phyloP scores from a whole-genome alignment of 2,888 invertebrate species.

The Callyntrura guangdongensis region DNA sequence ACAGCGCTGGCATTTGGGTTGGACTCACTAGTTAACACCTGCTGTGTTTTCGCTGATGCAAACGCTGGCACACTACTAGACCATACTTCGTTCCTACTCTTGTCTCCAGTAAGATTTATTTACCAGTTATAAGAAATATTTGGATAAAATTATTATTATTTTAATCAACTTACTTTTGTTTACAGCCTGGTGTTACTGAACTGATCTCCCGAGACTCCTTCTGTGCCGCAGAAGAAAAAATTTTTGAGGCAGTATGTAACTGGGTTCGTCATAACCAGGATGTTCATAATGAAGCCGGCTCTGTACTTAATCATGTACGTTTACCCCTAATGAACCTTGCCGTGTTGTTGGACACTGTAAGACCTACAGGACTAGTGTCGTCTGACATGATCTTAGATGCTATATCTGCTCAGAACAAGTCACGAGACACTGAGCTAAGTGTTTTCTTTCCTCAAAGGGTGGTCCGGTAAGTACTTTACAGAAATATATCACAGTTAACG shows the following conservation, averaged over 20 bases:
- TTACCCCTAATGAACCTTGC: constrained; percentile 95
- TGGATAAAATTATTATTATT: background rate
- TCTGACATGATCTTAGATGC: constrained; percentile 97
- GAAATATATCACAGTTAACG: constrained; percentile 81
- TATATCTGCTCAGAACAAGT: constrained; percentile 94
- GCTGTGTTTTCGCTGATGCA: constrained; percentile 95
- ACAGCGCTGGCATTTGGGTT: constrained; percentile 92
- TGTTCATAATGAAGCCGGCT: constrained; percentile 86
- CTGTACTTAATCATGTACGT: constrained; percentile 88
- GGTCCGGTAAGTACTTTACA: constrained; percentile 86
- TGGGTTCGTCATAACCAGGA: constrained; percentile 92
- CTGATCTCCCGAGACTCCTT: constrained; percentile 89
- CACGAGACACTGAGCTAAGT: constrained; percentile 92
- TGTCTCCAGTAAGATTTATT: constrained; percentile 91
- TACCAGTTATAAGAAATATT: background rate
- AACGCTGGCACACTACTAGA: constrained; percentile 94
- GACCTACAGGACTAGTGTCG: constrained; percentile 94
- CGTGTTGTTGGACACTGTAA: constrained; percentile 95
- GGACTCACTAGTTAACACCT: constrained; percentile 90
- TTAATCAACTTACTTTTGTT: too few relatives aligned
- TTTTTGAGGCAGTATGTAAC: constrained; percentile 88
- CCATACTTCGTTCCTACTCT: constrained; percentile 93
- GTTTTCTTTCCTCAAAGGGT: constrained; percentile 96
- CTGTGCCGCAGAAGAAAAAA: constrained; percentile 93
- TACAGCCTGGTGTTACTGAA: constrained; percentile 92